Conservation (phyloP, 92 coral and sea anemone genomes). For the Virgularia gustaviana region DNA sequence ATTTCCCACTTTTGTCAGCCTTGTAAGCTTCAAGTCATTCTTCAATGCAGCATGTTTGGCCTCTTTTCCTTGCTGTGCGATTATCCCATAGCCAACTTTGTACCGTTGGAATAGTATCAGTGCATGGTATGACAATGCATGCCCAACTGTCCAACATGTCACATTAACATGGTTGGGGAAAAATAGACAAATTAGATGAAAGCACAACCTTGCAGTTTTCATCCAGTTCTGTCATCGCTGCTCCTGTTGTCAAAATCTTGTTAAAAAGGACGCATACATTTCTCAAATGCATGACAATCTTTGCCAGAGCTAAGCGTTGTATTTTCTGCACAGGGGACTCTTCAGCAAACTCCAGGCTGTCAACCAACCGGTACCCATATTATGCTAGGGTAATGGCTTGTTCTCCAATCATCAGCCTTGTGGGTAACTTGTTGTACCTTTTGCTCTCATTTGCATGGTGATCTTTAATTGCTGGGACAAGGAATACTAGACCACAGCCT, state of each 20-base stretch:
- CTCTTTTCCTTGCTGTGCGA: conserved; percentile 55
- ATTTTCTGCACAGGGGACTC: conserved; percentile 20
- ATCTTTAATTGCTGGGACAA: conserved; percentile 13
- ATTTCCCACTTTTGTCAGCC: conserved; percentile 24
- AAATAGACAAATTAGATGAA: conserved; percentile 53
- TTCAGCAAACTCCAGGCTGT: conserved; percentile 10
- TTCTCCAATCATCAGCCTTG: conserved; percentile 11
- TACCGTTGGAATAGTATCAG: conserved; percentile 27
- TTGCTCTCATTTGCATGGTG: conserved; percentile 1
- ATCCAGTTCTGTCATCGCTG: conserved; percentile 42
- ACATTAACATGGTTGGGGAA: conserved; percentile 52
- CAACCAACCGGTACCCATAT: conserved; percentile 27
- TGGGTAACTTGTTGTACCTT: conserved; percentile 10
- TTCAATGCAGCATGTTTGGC: conserved; percentile 53
- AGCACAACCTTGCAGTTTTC: conserved; percentile 55
- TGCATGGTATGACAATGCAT: conserved; percentile 61
- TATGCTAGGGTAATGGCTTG: conserved; percentile 7
- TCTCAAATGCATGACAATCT: conserved; percentile 15
- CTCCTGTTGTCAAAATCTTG: conserved; percentile 49
- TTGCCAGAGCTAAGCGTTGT: conserved; percentile 14
- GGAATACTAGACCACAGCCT: conserved; percentile 21
- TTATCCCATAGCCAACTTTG: conserved; percentile 27
- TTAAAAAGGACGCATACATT: conserved; percentile 37
- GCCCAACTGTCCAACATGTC: conserved; percentile 51
- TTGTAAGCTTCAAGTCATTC: conserved; percentile 49